Percentiles rank a stretch among this genome's conserved stretches.
phyloP scores from a whole-genome alignment of 2,888 invertebrate species.

The Odontocolon sp. region DNA sequence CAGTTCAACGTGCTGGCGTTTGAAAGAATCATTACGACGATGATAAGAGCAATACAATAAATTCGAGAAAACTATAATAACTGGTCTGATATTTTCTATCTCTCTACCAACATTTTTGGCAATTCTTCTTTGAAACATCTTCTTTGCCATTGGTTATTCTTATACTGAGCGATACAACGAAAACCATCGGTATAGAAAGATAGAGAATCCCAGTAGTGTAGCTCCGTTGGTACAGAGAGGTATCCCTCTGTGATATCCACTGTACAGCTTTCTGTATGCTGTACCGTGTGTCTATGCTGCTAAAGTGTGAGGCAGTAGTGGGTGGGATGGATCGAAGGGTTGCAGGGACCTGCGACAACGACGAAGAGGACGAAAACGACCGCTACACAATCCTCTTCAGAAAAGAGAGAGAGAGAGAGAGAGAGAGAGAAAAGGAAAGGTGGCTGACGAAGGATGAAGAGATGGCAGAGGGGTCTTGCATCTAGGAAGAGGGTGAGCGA shows the following conservation, averaged over 20 bases:
- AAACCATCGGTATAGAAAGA: no score
- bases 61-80: no score
- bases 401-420: conserved; percentile 2
- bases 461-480: conserved; percentile 68
- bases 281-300: not conserved
- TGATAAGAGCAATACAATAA: no score
- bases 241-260: conserved; percentile 43
- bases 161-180: no score
- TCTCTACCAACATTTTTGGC: no score
- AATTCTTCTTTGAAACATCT: no score
- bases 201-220: conserved; percentile 7
- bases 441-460: conserved; percentile 50
- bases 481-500: conserved; percentile 75
- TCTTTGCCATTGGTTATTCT: no score
- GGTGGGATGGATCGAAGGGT: conserved; percentile 12
- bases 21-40: no score
- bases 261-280: conserved; percentile 8
- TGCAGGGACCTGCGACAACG: conserved; percentile 52
- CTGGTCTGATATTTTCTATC: no score
- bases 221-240: conserved; percentile 32
- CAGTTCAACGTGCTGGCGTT: no score
- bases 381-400: conserved; percentile 18
- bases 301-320: conserved; percentile 2
- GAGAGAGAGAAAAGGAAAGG: conserved; percentile 39
- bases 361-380: conserved; percentile 50